Evolutionary conservation across 2,113 vertebrate species (phyloP).

Genomic region (Mirounga angustirostris): DNA sequence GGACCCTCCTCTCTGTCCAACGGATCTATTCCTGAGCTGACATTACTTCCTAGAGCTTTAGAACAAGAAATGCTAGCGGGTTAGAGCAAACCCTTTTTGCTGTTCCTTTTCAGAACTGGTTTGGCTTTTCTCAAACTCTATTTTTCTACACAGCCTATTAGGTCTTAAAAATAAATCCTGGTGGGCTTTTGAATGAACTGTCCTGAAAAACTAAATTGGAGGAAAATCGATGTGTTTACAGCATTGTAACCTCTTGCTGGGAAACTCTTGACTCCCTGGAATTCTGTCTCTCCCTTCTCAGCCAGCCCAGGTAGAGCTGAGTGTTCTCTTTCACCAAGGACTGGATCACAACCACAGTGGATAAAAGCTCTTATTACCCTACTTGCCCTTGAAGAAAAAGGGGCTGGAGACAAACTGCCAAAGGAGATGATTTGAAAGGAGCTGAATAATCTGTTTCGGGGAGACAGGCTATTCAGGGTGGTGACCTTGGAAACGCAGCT

Average conservation of each 20-base stretch:
- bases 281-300: not conserved
- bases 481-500: slow-evolving; percentile 50
- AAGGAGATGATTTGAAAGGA: slow-evolving; percentile 35
- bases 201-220: slow-evolving; percentile 29
- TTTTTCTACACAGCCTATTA: not conserved
- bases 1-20: not conserved
- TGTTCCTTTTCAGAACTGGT: slow-evolving; percentile 35
- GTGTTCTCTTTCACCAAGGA: not conserved
- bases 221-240: not conserved
- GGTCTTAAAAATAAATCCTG: not conserved
- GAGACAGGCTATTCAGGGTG: not conserved
- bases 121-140: not conserved
- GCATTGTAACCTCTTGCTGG: not conserved
- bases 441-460: not conserved
- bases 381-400: not conserved
- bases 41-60: not conserved
- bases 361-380: slow-evolving; percentile 2
- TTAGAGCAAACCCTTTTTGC: not conserved
- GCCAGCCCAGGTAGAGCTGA: not conserved
- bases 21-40: not conserved
- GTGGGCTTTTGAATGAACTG: slow-evolving; percentile 6
- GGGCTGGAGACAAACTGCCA: not conserved
- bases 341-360: rapidly evolving
- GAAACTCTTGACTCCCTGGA: not conserved
- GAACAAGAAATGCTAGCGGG: not conserved